phyloP scores from a whole-genome alignment of 2,888 invertebrate genomes.

The Heliconius erato region DNA sequence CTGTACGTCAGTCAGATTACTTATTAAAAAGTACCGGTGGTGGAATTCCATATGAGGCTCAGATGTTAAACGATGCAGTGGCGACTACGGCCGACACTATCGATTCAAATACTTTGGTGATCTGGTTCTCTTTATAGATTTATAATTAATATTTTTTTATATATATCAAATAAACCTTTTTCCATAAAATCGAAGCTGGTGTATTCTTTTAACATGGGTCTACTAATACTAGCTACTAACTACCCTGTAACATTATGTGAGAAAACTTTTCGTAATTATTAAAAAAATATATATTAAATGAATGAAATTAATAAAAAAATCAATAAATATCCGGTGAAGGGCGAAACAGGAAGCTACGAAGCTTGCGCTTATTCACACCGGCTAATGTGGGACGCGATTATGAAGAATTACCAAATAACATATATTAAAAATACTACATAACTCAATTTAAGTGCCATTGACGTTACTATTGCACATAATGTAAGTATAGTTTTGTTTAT shows the following conservation, averaged over 20 bases:
- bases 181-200: constrained; percentile 84
- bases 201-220: constrained; percentile 86
- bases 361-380: constrained; percentile 75
- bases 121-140: constrained; percentile 75
- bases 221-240: constrained; percentile 84
- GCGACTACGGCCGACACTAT: constrained; percentile 8
- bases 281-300: neutral
- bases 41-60: constrained; percentile 61
- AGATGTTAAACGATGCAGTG: constrained; percentile 38
- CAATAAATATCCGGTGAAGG: constrained; percentile 70
- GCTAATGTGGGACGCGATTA: constrained; percentile 68
- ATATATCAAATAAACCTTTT: constrained; percentile 84
- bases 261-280: constrained; percentile 49
- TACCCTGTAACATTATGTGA: constrained; percentile 58
- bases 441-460: constrained; percentile 65
- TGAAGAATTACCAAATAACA: constrained; percentile 54
- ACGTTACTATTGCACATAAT: constrained; percentile 68
- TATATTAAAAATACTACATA: constrained; percentile 39
- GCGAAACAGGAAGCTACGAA: constrained; percentile 55
- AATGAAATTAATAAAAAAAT: constrained; percentile 34
- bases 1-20: constrained; percentile 58
- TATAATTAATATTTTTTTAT: constrained; percentile 71
- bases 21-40: constrained; percentile 73
- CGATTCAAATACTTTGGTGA: constrained; percentile 71
- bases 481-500: constrained; percentile 78